Base-by-base conservation (phyloP, 1,140 invertebrate species). In the Chrysomallon squamiferum region DNA sequence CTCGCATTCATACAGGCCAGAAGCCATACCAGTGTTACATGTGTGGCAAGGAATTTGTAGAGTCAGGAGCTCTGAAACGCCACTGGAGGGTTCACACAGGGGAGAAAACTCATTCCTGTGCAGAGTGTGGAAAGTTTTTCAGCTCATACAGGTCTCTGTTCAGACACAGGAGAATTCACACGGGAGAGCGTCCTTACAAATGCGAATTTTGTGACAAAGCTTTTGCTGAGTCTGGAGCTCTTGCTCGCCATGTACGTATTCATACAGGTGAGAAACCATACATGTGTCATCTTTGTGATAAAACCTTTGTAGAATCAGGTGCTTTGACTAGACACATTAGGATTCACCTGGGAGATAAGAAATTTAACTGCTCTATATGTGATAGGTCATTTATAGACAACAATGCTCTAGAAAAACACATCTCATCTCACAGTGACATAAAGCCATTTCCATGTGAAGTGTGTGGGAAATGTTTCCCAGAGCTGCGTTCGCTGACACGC, bases 261-360 rank as follows among this genome's bases (percentile, higher is more conserved):
- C 63, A 65, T 38, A 56, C 63, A 15, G 63, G 63, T 41, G 54
- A 65, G 30, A 65, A n/a, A 20, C 63, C 63, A 6, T 64, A 64
- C 29, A 59, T 1, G 11, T 65, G 63, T 59, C 49, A 58, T 20
- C 20, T 33, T 18, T 65, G 63, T 59, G 45, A 35, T 7, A 58
- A 59, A 50, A 27, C 56, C 13, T 65, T 65, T 59, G 27, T 9
- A 7, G n/a, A 7, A 15, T 32, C 32, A n/a, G 25, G 43, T 15
- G 18, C n/a, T 47, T 59, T 65, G 30, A 29, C 9, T n/a, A 27
- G n/a, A 32, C 56, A 59, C 29, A 32, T 15, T n/a, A n/a, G 33
- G 13, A 57, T 47, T 13, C 50, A 64, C 13, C n/a, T 38, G 4
- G 49, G 43, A 2, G 52, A 64, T 3, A 64, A 54, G 20, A 49